phyloP scores from a whole-genome alignment of 2,113 vertebrate species.

The Heteronetta atricapilla region DNA sequence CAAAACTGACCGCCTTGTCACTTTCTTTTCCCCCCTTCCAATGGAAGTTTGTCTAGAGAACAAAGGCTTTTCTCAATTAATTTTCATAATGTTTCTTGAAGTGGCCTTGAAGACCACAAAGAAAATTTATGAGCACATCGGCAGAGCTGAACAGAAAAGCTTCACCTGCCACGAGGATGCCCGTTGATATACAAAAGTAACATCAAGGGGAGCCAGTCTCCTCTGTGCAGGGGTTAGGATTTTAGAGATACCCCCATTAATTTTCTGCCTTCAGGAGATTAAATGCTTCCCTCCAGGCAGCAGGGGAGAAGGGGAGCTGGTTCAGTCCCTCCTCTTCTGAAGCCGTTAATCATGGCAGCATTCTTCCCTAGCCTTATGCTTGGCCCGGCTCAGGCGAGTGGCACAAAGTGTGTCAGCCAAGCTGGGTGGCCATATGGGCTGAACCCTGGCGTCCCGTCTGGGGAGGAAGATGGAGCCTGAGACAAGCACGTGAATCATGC shows the following conservation, averaged over 20 bases:
- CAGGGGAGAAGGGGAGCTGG: not conserved
- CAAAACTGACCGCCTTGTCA: not conserved
- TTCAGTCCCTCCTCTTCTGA: not conserved
- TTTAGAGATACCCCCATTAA: not conserved
- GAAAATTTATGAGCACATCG: not conserved
- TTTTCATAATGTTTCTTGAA: not conserved
- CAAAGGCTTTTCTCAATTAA: not conserved
- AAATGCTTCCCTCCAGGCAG: accelerated
- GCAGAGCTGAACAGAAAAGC: not conserved
- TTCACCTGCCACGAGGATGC: accelerated
- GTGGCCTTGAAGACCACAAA: not conserved
- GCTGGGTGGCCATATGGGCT: not conserved
- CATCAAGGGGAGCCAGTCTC: not conserved
- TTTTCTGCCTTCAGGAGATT: not conserved
- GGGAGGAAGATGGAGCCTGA: not conserved
- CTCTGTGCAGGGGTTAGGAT: not conserved
- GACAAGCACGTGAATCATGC: not conserved
- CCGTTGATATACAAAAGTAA: not conserved
- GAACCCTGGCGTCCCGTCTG: not conserved
- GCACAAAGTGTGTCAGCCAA: not conserved
- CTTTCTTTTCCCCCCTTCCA: not conserved
- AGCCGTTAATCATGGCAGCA: not conserved
- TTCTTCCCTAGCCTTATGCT: not conserved
- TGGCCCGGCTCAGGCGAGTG: not conserved
- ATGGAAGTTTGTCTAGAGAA: not conserved